Evolutionary conservation across 2,113 vertebrate genomes (phyloP).

Genomic region (Podiceps cristatus): DNA sequence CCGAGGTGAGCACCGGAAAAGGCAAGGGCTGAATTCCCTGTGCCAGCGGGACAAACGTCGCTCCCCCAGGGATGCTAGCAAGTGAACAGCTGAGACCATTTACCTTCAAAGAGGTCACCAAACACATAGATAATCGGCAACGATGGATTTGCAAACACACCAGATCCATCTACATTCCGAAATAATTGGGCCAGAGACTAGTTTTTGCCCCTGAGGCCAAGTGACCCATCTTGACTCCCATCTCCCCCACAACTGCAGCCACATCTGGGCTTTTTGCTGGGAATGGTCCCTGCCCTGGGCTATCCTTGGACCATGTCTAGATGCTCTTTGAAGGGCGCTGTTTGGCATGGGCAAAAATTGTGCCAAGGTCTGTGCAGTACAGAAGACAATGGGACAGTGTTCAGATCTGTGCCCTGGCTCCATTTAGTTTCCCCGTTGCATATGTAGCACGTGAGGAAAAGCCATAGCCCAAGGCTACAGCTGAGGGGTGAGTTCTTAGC

Average conservation of each 20-base stretch:
- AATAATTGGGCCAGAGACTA: not conserved
- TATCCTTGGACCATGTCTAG: not conserved
- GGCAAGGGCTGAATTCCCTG: not conserved
- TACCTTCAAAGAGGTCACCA: not conserved
- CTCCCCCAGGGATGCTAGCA: not conserved
- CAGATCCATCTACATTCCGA: too few species aligned
- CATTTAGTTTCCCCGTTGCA: not conserved
- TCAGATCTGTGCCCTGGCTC: not conserved
- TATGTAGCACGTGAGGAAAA: not conserved
- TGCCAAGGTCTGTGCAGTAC: not conserved
- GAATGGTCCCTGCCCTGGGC: not conserved
- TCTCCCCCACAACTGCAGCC: not conserved
- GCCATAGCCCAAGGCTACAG: not conserved
- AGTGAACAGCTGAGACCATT: not conserved
- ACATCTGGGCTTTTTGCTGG: not conserved
- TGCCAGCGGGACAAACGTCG: rapidly evolving
- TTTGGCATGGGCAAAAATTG: not conserved
- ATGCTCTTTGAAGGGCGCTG: not conserved
- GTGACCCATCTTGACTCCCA: not conserved
- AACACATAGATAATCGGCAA: not conserved
- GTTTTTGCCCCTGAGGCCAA: not conserved
- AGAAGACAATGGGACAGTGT: not conserved
- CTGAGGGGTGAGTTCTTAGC: not conserved
- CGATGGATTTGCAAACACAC: not conserved
- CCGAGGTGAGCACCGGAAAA: not conserved